These are phyloP conservation scores for Cataglyphis altisquamis DNA, from an alignment of 2,888 invertebrate species.

Conservation along the genomic window DNA sequence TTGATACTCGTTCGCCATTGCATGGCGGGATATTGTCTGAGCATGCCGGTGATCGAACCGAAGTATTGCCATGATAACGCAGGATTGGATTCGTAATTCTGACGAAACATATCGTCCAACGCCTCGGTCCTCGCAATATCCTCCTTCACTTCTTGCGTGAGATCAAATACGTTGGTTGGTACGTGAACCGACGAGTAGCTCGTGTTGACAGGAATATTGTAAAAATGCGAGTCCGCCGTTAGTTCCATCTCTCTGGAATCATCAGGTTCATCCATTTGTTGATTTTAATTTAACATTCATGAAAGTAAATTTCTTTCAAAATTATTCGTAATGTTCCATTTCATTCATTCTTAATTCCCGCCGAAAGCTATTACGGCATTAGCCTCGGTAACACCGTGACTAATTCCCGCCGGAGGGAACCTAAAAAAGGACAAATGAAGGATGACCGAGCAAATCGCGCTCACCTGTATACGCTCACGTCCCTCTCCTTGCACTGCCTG, in stretches of 20 bases:
- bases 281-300: not conserved
- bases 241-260: slow-evolving; percentile 87
- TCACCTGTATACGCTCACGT: slow-evolving; percentile 34
- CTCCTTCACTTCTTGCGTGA: slow-evolving; percentile 89
- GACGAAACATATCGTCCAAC: slow-evolving; percentile 93
- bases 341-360: not conserved
- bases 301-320: not conserved
- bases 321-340: not conserved
- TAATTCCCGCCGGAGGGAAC: not conserved
- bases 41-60: slow-evolving; percentile 96
- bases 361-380: not conserved
- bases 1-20: slow-evolving; percentile 77
- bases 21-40: slow-evolving; percentile 95
- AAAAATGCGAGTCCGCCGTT: slow-evolving; percentile 93
- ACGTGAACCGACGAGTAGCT: slow-evolving; percentile 95
- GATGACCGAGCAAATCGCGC: slow-evolving; percentile 15
- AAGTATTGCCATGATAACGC: slow-evolving; percentile 99
- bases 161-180: slow-evolving; percentile 96
- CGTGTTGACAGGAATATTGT: slow-evolving; percentile 93
- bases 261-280: not conserved
- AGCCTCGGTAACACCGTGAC: not conserved
- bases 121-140: slow-evolving; percentile 97
- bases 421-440: not conserved
- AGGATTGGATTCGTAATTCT: slow-evolving; percentile 95
- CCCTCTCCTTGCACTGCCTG: slow-evolving; percentile 71